These are phyloP conservation scores for Carduelis carduelis DNA, from an alignment of 2,797 vertebrate genomes.

Conservation along the genomic window DNA sequence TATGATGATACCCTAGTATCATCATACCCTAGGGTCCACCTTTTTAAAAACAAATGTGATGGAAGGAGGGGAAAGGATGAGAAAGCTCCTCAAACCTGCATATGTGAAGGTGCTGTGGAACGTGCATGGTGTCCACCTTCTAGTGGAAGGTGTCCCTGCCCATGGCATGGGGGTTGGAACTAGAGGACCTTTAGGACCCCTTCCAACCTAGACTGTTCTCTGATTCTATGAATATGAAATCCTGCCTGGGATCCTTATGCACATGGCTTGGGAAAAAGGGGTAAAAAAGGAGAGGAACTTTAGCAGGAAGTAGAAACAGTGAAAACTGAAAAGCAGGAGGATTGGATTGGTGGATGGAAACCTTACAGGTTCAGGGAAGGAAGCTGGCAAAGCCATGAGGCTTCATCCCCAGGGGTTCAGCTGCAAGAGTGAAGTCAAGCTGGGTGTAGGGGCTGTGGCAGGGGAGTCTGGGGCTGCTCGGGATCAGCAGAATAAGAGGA, in stretches of 20 bases:
- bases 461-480: background rate
- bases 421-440: background rate
- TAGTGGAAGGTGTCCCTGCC: background rate
- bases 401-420: background rate
- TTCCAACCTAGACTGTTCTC: background rate
- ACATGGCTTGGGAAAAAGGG: background rate
- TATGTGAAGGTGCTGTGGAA: background rate
- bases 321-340: background rate
- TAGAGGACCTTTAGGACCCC: background rate
- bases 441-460: background rate
- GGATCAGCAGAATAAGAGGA: background rate
- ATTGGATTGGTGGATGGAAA: background rate
- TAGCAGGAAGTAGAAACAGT: background rate
- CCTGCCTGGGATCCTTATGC: background rate
- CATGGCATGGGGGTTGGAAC: rapidly evolving
- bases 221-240: background rate
- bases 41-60: background rate
- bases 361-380: background rate
- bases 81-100: background rate
- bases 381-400: background rate
- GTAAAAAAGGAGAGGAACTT: background rate
- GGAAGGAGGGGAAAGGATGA: background rate
- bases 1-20: too few relatives aligned
- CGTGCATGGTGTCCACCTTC: rapidly evolving
- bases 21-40: too few relatives aligned